A percentile compares a stretch with the other conserved stretches of the same genome.
These are phyloP conservation scores for Achatina immaculata DNA, from an alignment of 1,140 invertebrate species.

Conservation along the genomic window DNA sequence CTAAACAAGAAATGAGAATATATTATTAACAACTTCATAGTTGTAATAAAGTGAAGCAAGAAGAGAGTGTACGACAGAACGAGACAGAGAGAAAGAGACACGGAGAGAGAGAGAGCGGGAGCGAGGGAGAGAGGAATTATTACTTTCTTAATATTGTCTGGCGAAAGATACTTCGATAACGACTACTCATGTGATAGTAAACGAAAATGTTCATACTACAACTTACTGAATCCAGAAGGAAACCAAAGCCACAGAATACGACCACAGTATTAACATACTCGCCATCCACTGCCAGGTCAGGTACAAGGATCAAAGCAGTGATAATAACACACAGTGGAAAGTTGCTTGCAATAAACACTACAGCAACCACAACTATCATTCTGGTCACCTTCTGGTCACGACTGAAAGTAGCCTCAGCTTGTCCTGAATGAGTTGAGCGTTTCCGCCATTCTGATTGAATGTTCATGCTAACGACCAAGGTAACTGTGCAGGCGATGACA, in stretches of 20 bases:
- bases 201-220: background rate
- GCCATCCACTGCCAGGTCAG: background rate
- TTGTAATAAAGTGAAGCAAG: no score
- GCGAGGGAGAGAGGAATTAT: no score
- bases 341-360: background rate
- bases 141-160: background rate
- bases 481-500: background rate
- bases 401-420: background rate
- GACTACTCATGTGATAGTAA: constrained; percentile 2
- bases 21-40: no score
- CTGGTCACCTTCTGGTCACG: constrained; percentile 4
- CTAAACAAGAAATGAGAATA: no score
- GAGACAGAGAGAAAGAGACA: no score
- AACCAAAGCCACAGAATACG: background rate
- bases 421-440: background rate
- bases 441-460: constrained; percentile 4
- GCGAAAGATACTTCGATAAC: background rate
- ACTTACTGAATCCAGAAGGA: background rate
- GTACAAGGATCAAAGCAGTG: background rate
- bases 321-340: background rate
- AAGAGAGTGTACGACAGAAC: no score
- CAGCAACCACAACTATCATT: background rate
- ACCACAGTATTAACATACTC: background rate
- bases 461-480: constrained; percentile 1
- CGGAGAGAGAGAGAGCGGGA: no score